Conservation (phyloP, 1,140 invertebrate species). For the Archegozetes longisetosus region DNA sequence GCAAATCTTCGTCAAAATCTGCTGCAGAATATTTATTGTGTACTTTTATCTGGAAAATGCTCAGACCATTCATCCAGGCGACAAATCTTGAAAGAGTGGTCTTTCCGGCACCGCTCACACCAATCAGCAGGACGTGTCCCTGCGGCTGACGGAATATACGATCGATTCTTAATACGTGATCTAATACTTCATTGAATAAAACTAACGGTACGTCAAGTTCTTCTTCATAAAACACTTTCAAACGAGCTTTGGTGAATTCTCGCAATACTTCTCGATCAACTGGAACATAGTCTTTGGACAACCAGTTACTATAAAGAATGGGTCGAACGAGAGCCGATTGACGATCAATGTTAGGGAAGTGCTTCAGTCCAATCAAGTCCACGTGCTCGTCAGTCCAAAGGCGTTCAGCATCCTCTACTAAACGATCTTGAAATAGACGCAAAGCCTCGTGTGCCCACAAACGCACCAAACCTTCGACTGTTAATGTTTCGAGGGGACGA, state of each 20-base stretch:
- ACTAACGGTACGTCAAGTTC: conserved; percentile 95
- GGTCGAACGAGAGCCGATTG: conserved; percentile 72
- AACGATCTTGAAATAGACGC: conserved; percentile 76
- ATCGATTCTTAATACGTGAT: conserved; percentile 95
- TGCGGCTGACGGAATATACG: conserved; percentile 97
- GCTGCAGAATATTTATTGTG: conserved; percentile 98
- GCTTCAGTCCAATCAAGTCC: conserved; percentile 77
- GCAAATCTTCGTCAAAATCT: conserved; percentile 97
- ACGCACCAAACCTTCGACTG: conserved; percentile 83
- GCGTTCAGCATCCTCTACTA: conserved; percentile 87
- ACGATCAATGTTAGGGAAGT: conserved; percentile 80
- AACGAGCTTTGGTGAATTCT: conserved; percentile 87
- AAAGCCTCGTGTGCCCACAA: conserved; percentile 98
- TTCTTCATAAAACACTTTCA: conserved; percentile 98
- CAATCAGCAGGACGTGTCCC: conserved; percentile 88
- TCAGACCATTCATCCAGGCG: conserved; percentile 98
- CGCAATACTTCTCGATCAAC: conserved; percentile 85
- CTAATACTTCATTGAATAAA: conserved; percentile 94
- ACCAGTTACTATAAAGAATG: conserved; percentile 96
- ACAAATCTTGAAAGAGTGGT: conserved; percentile 97
- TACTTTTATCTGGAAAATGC: conserved; percentile 93
- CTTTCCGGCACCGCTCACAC: conserved; percentile 94
- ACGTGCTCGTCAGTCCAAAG: conserved; percentile 98
- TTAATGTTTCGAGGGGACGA: conserved; percentile 67
- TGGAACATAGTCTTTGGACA: conserved; percentile 94